phyloP scores from a whole-genome alignment of 1,140 invertebrate species.

The Leguminivora glycinivorella region DNA sequence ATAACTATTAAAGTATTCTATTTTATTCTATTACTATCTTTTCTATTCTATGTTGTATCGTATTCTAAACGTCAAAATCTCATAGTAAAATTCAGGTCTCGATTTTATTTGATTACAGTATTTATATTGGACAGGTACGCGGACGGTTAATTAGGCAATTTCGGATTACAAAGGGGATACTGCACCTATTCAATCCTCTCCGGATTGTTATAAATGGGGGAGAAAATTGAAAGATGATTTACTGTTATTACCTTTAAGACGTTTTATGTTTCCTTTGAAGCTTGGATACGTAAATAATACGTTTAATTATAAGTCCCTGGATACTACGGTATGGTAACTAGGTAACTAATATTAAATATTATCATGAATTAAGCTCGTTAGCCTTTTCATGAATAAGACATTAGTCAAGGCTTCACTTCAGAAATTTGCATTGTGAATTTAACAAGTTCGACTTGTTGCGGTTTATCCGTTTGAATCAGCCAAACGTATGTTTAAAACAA shows the following conservation, averaged over 20 bases:
- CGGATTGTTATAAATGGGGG: slow-evolving; percentile 22
- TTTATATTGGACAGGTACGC: slow-evolving; percentile 25
- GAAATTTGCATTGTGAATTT: too few relatives aligned
- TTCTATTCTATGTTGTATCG: too few relatives aligned
- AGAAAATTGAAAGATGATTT: slow-evolving; percentile 26
- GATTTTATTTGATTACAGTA: slow-evolving; percentile 13
- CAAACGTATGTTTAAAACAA: too few relatives aligned
- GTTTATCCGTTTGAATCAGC: too few relatives aligned
- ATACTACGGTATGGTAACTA: background rate
- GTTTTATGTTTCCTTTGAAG: slow-evolving; percentile 18
- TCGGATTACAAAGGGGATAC: slow-evolving; percentile 21
- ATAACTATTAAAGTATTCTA: too few relatives aligned
- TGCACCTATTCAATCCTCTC: slow-evolving; percentile 25
- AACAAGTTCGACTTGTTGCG: too few relatives aligned
- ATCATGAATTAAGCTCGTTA: too few relatives aligned
- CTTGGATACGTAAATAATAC: slow-evolving; percentile 14
- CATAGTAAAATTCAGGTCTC: too few relatives aligned
- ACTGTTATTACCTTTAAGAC: slow-evolving; percentile 17
- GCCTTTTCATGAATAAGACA: background rate
- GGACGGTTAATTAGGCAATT: slow-evolving; percentile 35
- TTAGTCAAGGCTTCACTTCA: too few relatives aligned
- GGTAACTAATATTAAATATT: too few relatives aligned
- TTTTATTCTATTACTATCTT: too few relatives aligned
- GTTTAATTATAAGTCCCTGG: background rate
- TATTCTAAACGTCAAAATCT: too few relatives aligned